Base-by-base conservation (phyloP, 1,140 invertebrate species). In the Hestina assimilis region DNA sequence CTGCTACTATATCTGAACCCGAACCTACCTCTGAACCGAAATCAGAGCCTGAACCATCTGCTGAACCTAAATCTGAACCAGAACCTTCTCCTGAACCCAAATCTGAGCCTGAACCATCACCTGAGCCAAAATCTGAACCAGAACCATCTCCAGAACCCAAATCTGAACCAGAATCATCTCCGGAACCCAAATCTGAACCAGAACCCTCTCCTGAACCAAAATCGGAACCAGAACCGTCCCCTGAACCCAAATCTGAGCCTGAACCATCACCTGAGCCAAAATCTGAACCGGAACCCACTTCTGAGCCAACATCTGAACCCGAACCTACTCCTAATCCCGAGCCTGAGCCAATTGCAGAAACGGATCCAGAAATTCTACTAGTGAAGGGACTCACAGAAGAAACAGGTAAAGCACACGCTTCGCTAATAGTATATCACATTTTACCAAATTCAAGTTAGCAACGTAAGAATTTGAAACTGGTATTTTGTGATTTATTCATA, bases 151-250 rank as follows among this genome's bases (percentile, higher is more conserved):
- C 85, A n/a, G 83, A 90, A 65, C 83, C 89, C 2, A 83, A 82
- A 61, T 74, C 87, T 0, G 79, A 89, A 54, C 47, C 79, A 1
- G 74, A 85, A 69, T 72, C 83, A 3, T 62, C 46, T 55, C 63
- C 87, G 3, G 83, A 88, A 64, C 85, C 24, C 1, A 83, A 62
- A 24, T 79, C 89, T 0, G 79, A 90, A 62, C 82, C 90, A 0
- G 79, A 90, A 66, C 82, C 90, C 3, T 80, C 79, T 59, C 59
- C 87, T 6, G 85, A 90, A 65, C 79, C 87, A 3, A 80, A 89
- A 46, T 80, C 90, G 0, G 80, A 90, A 65, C 85, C 90, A 1
- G 86, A 90, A 67, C 77, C 89, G 81, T 89, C 50, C 79, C 90
- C 77, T 89, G 82, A 90, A 51, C 80, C 90, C 0, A 89, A 90